phyloP scores from a whole-genome alignment of 2,797 vertebrate species.

The Chaunax sp. region DNA sequence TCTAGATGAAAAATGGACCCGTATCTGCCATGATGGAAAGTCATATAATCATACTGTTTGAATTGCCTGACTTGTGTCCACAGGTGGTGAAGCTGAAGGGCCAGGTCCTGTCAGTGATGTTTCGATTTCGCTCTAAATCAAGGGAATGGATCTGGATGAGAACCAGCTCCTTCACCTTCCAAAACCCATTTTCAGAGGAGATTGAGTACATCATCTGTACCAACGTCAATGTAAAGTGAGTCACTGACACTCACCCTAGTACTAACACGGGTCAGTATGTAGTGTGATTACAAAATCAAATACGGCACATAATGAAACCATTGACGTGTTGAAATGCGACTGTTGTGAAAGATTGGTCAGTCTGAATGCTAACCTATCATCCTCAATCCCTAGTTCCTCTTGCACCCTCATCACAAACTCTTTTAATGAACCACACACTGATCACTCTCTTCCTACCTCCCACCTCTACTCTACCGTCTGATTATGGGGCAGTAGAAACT shows the following conservation, averaged over 20 bases:
- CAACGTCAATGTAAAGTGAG: conserved; percentile 98
- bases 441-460: conserved; percentile 66
- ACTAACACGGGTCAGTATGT: background rate
- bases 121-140: conserved; percentile 93
- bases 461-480: conserved; percentile 69
- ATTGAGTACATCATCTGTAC: conserved; percentile 99
- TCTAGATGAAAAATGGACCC: too few relatives aligned
- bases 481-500: conserved; percentile 86
- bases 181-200: conserved; percentile 98
- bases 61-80: conserved; percentile 11
- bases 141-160: conserved; percentile 97
- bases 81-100: conserved; percentile 98
- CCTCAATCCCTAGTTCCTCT: conserved; percentile 38
- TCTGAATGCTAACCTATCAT: conserved; percentile 35
- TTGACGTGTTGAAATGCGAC: conserved; percentile 22
- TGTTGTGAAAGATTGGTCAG: conserved; percentile 44
- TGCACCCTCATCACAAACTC: conserved; percentile 8
- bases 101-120: conserved; percentile 98
- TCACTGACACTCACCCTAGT: conserved; percentile 40
- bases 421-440: conserved; percentile 51
- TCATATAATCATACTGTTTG: conserved; percentile 32
- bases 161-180: conserved; percentile 98
- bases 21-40: too few relatives aligned
- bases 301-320: conserved; percentile 17
- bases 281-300: conserved; percentile 42